Evolutionary conservation across 2,113 vertebrate genomes (phyloP), one percentile per base, ranked within the genome.

Genomic region (Tyto alba): DNA sequence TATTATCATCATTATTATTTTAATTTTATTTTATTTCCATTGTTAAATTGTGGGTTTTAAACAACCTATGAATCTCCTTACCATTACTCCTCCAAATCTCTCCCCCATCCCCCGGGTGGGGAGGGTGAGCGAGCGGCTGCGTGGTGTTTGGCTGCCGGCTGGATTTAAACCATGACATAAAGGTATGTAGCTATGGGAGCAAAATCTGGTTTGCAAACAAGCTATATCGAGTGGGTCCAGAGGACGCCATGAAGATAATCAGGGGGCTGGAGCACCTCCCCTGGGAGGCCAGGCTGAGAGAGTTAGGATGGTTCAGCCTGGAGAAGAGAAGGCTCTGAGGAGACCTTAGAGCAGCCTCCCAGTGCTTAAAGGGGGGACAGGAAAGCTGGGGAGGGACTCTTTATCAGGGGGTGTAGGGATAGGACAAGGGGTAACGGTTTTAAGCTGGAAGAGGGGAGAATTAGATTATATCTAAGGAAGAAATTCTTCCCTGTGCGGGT

Each of bases 211-310:
- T 72, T 88, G 62, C 74, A 63, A 81, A 85, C 25, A 62, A 93
- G 13, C 8, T 88, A 0, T n/a, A 19, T 9, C 0, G 1, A 52
- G 17, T 0, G 0, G 6, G 30, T 74, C n/a, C 56, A 85, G 21
- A 77, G 45, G 36, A 56, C 11, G 32, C n/a, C 48, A 76, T 0
- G 0, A 52, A 66, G 36, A 74, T 29, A 11, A 40, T 52, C 16
- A 8, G 23, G 2, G 32, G 30, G 26, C 18, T 75, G 83, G 7
- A 82, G 66, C 12, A 85, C 10, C 66, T 71, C n/a, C 5, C 29
- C 12, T 14, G 0, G 16, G 17, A 68, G 17, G 40, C 34, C 14
- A 92, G n/a, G 63, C n/a, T 69, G 26, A 57, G 9, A 55, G 5
- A 79, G 21, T 5, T 67, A 15, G 20, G 11, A 6, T 16, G 66